Evolutionary conservation across 2,797 vertebrate genomes (phyloP).

Genomic region (Falco berigora): DNA sequence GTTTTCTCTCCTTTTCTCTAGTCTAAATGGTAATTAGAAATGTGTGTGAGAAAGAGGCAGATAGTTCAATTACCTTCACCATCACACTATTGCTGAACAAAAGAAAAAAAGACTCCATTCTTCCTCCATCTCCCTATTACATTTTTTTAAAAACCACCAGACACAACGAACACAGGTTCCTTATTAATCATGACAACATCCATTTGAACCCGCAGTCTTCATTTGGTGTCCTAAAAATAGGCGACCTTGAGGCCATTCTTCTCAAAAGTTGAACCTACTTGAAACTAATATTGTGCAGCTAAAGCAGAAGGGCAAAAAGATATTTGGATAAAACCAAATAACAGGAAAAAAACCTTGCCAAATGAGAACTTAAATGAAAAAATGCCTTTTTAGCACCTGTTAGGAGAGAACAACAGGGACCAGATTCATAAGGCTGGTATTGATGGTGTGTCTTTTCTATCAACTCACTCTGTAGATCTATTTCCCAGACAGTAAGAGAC

Average conservation of each 20-base stretch:
- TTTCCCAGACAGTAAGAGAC: not conserved
- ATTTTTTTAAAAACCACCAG: not conserved
- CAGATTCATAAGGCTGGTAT: not conserved
- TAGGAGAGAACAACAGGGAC: not conserved
- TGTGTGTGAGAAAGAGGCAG: not conserved
- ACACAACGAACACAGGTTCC: not conserved
- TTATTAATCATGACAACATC: not conserved
- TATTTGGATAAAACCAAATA: not conserved
- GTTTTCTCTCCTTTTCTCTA: not conserved
- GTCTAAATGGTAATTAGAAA: not conserved
- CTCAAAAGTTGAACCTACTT: not conserved
- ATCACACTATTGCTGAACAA: not conserved
- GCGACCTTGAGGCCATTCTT: not conserved
- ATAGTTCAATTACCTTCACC: not conserved
- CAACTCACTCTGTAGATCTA: not conserved
- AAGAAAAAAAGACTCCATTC: not conserved
- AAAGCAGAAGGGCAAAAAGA: not conserved
- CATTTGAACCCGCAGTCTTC: not conserved
- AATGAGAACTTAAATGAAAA: not conserved
- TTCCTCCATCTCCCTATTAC: not conserved
- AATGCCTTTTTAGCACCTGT: not conserved
- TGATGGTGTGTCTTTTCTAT: not conserved
- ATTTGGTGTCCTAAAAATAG: not conserved
- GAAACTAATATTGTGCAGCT: not conserved
- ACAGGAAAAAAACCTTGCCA: not conserved